phyloP scores from a whole-genome alignment of 2,113 vertebrate species.

The Embiotoca jacksoni region DNA sequence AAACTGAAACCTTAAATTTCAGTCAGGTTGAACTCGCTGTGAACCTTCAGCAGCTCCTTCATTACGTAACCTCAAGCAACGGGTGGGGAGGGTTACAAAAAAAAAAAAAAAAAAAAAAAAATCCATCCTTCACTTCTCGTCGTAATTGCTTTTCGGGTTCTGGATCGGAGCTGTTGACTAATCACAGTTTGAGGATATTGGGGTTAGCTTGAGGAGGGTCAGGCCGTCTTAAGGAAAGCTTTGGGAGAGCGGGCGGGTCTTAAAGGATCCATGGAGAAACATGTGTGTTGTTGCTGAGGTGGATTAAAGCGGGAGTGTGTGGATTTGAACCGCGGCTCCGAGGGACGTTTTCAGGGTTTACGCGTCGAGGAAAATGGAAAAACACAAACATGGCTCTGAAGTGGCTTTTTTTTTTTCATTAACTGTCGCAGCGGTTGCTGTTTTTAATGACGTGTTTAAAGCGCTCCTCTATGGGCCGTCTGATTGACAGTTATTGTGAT shows the following conservation, averaged over 20 bases:
- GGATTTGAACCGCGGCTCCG: constrained; percentile 37
- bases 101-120: neutral
- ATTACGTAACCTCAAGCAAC: constrained; percentile 40
- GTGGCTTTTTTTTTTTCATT: neutral
- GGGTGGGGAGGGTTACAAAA: neutral
- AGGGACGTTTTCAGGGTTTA: constrained; percentile 46
- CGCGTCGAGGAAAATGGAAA: constrained; percentile 22
- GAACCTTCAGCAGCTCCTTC: constrained; percentile 12
- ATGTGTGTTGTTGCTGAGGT: constrained; percentile 48
- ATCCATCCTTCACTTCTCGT: constrained; percentile 35
- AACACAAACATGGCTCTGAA: constrained; percentile 28
- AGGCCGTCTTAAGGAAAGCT: constrained; percentile 56
- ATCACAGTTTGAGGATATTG: constrained; percentile 56
- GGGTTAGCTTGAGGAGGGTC: constrained; percentile 57
- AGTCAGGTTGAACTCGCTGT: constrained; percentile 9
- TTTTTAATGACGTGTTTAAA: neutral
- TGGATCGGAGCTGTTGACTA: constrained; percentile 57
- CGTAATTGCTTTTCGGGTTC: constrained; percentile 56
- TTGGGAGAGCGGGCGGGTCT: constrained; percentile 34
- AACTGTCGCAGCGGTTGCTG: constrained; percentile 3
- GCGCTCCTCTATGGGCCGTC: too few relatives aligned
- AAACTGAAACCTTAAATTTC: constrained; percentile 23
- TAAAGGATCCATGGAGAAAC: constrained; percentile 48
- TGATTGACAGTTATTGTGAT: too few relatives aligned
- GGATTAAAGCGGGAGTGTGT: constrained; percentile 61